Percentiles rank a stretch among this genome's conserved stretches.
These are phyloP conservation scores for Cylloceria caligata DNA, from an alignment of 2,888 invertebrate species.

Conservation along the genomic window DNA sequence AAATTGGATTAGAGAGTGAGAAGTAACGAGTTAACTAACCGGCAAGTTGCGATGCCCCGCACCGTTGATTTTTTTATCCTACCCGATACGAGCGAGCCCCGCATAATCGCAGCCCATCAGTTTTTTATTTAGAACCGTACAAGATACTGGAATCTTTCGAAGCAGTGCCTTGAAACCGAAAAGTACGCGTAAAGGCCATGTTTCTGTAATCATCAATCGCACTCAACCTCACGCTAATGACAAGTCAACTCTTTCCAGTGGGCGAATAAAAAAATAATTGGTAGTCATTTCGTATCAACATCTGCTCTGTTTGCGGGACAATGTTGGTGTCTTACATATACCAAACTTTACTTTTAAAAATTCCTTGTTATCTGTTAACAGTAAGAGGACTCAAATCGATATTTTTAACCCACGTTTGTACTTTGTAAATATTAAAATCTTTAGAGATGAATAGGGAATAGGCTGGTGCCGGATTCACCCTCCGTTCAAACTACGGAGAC, in stretches of 20 bases:
- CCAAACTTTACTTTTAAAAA: neutral
- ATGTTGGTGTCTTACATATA: neutral
- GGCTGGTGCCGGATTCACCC: too few species aligned
- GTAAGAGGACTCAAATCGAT: too few species aligned
- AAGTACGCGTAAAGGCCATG: slow-evolving; percentile 60
- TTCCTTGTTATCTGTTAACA: too few species aligned
- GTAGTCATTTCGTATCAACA: neutral
- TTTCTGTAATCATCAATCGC: slow-evolving; percentile 59
- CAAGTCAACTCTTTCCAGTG: neutral
- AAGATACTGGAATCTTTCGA: slow-evolving; percentile 69
- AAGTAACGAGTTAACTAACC: slow-evolving; percentile 55
- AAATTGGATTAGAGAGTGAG: slow-evolving; percentile 71
- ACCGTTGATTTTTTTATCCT: slow-evolving; percentile 26
- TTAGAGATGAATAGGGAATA: too few species aligned
- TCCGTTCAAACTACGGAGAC: too few species aligned
- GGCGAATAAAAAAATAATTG: neutral
- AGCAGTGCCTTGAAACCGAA: slow-evolving; percentile 53
- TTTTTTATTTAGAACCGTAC: slow-evolving; percentile 75
- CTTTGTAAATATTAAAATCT: too few species aligned
- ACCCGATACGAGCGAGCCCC: slow-evolving; percentile 29
- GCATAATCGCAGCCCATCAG: slow-evolving; percentile 70
- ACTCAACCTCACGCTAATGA: neutral
- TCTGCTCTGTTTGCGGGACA: neutral
- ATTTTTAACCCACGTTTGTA: too few species aligned
- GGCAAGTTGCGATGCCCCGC: slow-evolving; percentile 4